A percentile compares a stretch with the other conserved stretches of the same genome.
Conservation (phyloP, 2,888 invertebrate genomes). For the Carcina quercana region DNA sequence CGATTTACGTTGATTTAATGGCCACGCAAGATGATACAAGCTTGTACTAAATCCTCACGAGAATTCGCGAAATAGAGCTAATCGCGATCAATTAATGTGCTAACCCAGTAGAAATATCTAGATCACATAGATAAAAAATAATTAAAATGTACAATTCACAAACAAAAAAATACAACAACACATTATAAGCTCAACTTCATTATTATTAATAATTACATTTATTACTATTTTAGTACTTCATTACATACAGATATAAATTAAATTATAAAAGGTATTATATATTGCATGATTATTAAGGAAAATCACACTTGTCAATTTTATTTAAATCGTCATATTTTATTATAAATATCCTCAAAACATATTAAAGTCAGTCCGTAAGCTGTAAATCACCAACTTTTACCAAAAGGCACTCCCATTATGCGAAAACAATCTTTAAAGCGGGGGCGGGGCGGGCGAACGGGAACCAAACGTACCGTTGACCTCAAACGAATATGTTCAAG, state of each 20-base stretch:
- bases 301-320: constrained; percentile 24
- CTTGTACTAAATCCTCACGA: too few relatives aligned
- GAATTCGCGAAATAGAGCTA: too few relatives aligned
- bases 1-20: too few relatives aligned
- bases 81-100: too few relatives aligned
- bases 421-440: constrained; percentile 31
- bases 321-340: constrained; percentile 29
- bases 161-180: constrained; percentile 42
- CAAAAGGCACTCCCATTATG: constrained; percentile 62
- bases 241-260: constrained; percentile 15
- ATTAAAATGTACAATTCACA: constrained; percentile 39
- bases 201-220: constrained; percentile 26
- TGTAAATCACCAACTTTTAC: constrained; percentile 39
- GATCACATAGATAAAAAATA: constrained; percentile 24
- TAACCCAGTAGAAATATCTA: too few relatives aligned
- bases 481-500: constrained; percentile 25
- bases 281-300: constrained; percentile 34
- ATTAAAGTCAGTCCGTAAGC: constrained; percentile 54
- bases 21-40: too few relatives aligned
- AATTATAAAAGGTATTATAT: constrained; percentile 29
- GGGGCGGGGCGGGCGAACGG: constrained; percentile 16
- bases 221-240: constrained; percentile 8
- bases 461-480: constrained; percentile 31
- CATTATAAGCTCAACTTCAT: constrained; percentile 47
- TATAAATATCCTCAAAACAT: constrained; percentile 56